phyloP scores from a whole-genome alignment of 2,888 invertebrate genomes.

The Nemotelus nigrinus region DNA sequence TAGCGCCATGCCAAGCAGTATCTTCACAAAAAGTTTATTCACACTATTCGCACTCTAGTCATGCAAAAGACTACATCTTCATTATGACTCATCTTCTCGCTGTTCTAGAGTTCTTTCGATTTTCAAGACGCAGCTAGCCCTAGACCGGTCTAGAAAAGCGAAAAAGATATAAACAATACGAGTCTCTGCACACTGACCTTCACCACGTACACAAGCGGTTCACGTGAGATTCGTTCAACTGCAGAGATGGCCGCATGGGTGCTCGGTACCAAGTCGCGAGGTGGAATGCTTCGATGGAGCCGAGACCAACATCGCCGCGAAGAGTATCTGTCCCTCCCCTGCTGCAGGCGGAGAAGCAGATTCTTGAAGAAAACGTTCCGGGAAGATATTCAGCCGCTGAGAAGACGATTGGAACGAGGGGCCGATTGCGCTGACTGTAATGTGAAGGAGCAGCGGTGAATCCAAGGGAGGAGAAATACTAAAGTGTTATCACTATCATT shows the following conservation, averaged over 20 bases:
- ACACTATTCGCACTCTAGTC: too few relatives aligned
- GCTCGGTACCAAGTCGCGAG: neutral
- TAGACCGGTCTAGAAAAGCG: slow-evolving; percentile 2
- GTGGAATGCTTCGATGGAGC: slow-evolving; percentile 4
- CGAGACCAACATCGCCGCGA: neutral
- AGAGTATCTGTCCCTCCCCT: neutral
- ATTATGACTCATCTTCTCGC: too few relatives aligned
- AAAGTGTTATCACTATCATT: too few relatives aligned
- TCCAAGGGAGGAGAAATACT: too few relatives aligned
- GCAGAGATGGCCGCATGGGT: neutral
- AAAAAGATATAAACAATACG: neutral
- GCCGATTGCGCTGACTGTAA: neutral
- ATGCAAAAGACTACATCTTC: too few relatives aligned
- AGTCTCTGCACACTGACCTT: slow-evolving; percentile 3
- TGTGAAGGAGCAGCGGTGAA: too few relatives aligned
- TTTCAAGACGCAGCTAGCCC: neutral
- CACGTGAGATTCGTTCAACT: slow-evolving; percentile 11
- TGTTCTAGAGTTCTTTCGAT: too few relatives aligned
- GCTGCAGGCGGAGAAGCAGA: neutral
- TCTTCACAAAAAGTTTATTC: too few relatives aligned
- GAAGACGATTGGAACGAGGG: slow-evolving; percentile 22
- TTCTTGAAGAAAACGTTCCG: slow-evolving; percentile 2
- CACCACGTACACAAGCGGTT: neutral
- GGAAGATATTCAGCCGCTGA: neutral
- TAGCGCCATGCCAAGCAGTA: too few relatives aligned